Evolutionary conservation across 2,113 vertebrate species (phyloP), one percentile per base, ranked within the genome.

Genomic region (Odontesthes bonariensis): DNA sequence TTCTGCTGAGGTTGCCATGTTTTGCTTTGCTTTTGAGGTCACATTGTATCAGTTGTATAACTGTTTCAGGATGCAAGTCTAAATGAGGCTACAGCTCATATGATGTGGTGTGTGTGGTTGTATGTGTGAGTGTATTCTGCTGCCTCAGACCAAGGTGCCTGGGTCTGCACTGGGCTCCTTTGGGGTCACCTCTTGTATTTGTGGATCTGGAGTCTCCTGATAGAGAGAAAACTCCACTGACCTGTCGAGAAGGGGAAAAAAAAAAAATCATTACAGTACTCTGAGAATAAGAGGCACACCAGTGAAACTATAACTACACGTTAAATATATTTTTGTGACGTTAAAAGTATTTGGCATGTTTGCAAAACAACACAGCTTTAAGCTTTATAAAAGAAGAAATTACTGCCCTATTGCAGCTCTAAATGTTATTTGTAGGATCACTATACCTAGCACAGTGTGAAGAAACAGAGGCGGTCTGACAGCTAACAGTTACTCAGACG

Each of bases 141-240:
- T 85, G 76, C 67, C 60, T 96, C 92, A 96, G 76, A 96, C 95
- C 75, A 96, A 89, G 16, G 96, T 96, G 75, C 96, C 96, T 10
- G 95, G 90, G 77, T 96, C 95, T 71, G 93, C 88, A 63, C 86
- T 93, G 64, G 94, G 91, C 73, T 95, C 95, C 83, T 95, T 94
- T 85, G 93, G 83, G 70, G 90, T 91, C 82, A 77, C 91, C 68
- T 95, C 94, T 89, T 95, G 93, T 90, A 93, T 92, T 73, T 94
- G 94, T 76, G 93, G 76, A 47, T 90, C 92, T 70, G 93, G 82
- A 61, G 92, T 92, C 79, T 95, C 93, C 91, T 95, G 92, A 64
- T 94, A 96, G 71, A 96, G 95, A 55, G 96, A 95, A 66, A 96
- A 94, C 92, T 95, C 94, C 91, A 95, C 94, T 69, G 95, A 95